Percentiles rank a stretch among this genome's conserved stretches.
Evolutionary conservation across 2,113 vertebrate genomes (phyloP).

Genomic region (Propithecus coquereli): DNA sequence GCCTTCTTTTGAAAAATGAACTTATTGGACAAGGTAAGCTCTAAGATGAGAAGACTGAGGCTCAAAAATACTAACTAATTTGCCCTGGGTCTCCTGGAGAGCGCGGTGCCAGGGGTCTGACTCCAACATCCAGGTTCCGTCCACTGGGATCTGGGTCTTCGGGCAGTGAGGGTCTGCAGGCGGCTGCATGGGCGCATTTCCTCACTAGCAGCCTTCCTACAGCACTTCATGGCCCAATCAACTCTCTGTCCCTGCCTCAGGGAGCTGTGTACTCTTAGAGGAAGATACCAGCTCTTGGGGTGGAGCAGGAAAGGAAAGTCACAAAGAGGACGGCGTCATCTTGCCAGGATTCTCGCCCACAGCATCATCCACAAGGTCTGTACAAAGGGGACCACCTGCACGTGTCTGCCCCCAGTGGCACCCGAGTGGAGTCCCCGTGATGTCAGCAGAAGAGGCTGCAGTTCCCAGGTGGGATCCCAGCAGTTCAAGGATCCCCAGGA

Average conservation of each 20-base stretch:
- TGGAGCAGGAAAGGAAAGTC: not conserved
- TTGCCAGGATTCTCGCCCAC: not conserved
- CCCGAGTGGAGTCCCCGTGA: not conserved
- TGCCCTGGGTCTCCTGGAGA: not conserved
- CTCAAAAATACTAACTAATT: not conserved
- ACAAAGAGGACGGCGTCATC: not conserved
- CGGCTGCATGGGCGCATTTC: not conserved
- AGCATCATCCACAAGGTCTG: not conserved
- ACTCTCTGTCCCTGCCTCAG: not conserved
- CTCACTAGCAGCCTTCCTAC: not conserved
- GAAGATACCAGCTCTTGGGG: not conserved
- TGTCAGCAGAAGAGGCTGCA: not conserved
- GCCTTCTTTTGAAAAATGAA: not conserved
- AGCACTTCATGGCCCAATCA: not conserved
- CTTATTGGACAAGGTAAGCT: not conserved
- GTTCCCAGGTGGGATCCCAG: not conserved
- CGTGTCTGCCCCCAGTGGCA: not conserved
- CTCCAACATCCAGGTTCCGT: fast-evolving
- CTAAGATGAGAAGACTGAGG: not conserved
- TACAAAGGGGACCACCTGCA: not conserved
- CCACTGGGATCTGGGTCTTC: not conserved
- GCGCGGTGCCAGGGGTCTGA: fast-evolving
- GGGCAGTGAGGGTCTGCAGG: fast-evolving
- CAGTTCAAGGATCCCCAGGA: not conserved
- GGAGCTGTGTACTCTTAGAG: not conserved